phyloP scores from a whole-genome alignment of 2,888 invertebrate species.

The Liodrosophila aerea region DNA sequence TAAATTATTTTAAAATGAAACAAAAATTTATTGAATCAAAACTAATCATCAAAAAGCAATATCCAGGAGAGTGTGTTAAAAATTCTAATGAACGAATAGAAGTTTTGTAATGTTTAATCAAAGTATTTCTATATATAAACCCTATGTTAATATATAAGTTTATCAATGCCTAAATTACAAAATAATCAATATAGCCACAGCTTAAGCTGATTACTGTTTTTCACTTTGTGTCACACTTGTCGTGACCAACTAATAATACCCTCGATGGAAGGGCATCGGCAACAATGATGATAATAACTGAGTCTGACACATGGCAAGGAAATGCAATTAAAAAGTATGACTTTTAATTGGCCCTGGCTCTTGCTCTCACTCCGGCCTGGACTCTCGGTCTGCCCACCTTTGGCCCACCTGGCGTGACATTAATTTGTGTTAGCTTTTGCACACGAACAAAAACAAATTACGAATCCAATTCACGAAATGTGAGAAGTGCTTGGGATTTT shows the following conservation, averaged over 20 bases:
- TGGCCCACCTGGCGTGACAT: slow-evolving; percentile 58
- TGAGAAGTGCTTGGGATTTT: slow-evolving; percentile 18
- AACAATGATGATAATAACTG: slow-evolving; percentile 40
- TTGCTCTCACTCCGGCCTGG: background rate
- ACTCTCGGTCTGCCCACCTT: slow-evolving; percentile 6
- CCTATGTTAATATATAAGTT: too few species aligned
- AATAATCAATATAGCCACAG: background rate
- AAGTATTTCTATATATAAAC: too few species aligned
- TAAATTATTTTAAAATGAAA: too few species aligned
- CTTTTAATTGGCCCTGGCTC: slow-evolving; percentile 57
- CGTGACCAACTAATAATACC: slow-evolving; percentile 3
- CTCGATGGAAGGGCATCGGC: background rate
- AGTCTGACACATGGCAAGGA: slow-evolving; percentile 46
- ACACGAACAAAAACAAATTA: slow-evolving; percentile 29
- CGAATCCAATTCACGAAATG: slow-evolving; percentile 23
- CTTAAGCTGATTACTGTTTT: background rate
- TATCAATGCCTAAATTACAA: too few species aligned
- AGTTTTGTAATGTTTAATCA: too few species aligned
- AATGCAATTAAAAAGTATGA: slow-evolving; percentile 71
- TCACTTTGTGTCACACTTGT: background rate
- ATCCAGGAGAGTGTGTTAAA: too few species aligned
- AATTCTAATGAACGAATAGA: too few species aligned
- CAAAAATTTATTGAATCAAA: too few species aligned
- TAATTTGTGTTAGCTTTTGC: slow-evolving; percentile 51
- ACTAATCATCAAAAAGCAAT: too few species aligned